A percentile compares a stretch with the other conserved stretches of the same genome.
phyloP scores from a whole-genome alignment of 1,140 invertebrate species.

The Drosophila varians region DNA sequence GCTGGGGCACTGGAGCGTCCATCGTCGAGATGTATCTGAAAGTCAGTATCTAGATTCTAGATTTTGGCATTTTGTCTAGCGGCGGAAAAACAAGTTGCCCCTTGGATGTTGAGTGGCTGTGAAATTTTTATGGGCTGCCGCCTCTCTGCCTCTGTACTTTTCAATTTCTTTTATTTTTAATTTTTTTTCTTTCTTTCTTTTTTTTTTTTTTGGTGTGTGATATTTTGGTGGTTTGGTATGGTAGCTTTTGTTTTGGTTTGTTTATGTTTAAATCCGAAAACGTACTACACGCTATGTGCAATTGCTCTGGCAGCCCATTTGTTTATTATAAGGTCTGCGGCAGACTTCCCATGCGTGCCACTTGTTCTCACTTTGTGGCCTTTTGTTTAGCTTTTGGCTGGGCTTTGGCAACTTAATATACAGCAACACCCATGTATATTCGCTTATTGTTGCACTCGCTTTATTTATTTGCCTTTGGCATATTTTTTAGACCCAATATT shows the following conservation, averaged over 20 bases:
- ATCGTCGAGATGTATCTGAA: conserved; percentile 9
- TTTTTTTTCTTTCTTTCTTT: conserved; percentile 20
- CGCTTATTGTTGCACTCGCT: conserved; percentile 27
- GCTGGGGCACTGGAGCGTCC: not conserved
- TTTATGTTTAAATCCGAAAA: conserved; percentile 70
- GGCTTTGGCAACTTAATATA: conserved; percentile 56
- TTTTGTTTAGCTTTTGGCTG: conserved; percentile 44
- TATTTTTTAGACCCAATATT: conserved; percentile 45
- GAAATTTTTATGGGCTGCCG: conserved; percentile 63
- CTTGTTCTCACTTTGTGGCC: conserved; percentile 56
- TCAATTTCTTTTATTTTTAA: conserved; percentile 6
- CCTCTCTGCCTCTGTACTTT: not conserved
- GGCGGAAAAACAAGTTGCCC: conserved; percentile 71
- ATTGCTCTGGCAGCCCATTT: conserved; percentile 74
- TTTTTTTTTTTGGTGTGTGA: not conserved
- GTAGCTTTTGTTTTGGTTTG: conserved; percentile 51
- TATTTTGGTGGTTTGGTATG: conserved; percentile 21
- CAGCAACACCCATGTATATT: conserved; percentile 33
- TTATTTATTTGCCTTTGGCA: conserved; percentile 47
- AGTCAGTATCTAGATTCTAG: conserved; percentile 19
- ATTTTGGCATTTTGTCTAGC: conserved; percentile 73
- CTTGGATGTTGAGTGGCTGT: conserved; percentile 61
- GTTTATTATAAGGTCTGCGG: conserved; percentile 72
- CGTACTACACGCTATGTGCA: conserved; percentile 71
- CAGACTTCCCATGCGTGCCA: conserved; percentile 73